phyloP scores from a whole-genome alignment of 2,797 vertebrate genomes.

The Diplodus puntazzo region DNA sequence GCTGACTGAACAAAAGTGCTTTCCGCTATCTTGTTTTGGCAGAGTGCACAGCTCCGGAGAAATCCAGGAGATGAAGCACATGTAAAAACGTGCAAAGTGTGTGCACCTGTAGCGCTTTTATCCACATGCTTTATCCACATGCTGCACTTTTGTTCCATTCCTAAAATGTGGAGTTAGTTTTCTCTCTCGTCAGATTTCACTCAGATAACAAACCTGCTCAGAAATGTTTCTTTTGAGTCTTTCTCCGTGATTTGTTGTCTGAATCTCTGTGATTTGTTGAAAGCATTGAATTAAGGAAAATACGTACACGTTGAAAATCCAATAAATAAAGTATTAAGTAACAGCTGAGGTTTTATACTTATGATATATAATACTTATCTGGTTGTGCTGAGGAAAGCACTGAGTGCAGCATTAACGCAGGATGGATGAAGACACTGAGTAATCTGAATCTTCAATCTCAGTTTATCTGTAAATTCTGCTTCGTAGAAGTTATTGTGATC shows the following conservation, averaged over 20 bases:
- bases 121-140: not conserved
- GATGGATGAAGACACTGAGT: not conserved
- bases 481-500: too few species aligned
- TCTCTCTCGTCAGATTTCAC: not conserved
- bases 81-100: constrained; percentile 7
- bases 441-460: too few species aligned
- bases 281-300: not conserved
- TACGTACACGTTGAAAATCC: not conserved
- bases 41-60: constrained; percentile 13
- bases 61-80: constrained; percentile 1
- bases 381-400: not conserved
- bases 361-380: not conserved
- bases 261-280: not conserved
- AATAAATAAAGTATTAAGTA: not conserved
- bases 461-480: too few species aligned
- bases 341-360: not conserved
- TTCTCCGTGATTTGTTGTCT: not conserved
- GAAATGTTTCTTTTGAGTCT: not conserved
- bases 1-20: constrained; percentile 13
- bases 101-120: not conserved
- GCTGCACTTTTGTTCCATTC: not conserved
- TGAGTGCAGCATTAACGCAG: constrained; percentile 3
- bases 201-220: not conserved
- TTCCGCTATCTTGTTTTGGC: constrained; percentile 25
- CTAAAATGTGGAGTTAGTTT: not conserved